These are phyloP conservation scores for Epinephelus malabaricus DNA, from an alignment of 2,797 vertebrate species.

Conservation along the genomic window DNA sequence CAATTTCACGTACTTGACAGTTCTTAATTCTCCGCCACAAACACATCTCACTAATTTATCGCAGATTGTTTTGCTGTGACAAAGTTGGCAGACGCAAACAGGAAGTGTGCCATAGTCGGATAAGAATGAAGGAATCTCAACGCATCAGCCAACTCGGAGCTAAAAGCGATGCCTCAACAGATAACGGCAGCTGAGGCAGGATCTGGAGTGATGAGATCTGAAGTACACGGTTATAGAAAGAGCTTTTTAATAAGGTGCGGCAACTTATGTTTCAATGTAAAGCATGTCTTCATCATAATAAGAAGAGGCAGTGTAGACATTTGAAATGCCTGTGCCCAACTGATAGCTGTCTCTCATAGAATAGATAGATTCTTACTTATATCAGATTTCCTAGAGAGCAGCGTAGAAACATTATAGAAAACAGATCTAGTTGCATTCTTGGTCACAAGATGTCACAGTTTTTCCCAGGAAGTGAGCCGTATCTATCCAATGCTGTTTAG, in stretches of 20 bases:
- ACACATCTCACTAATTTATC: constrained; percentile 58
- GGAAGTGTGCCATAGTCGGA: constrained; percentile 45
- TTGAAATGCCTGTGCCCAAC: neutral
- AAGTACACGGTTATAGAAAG: neutral
- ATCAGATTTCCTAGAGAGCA: neutral
- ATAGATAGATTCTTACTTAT: neutral
- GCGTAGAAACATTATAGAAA: neutral
- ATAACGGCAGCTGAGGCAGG: constrained; percentile 8
- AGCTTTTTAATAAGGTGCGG: constrained; percentile 29
- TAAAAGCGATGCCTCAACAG: constrained; percentile 6
- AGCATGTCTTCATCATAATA: constrained; percentile 11
- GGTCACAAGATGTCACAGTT: neutral
- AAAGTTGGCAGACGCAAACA: constrained; percentile 54
- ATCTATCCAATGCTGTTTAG: neutral
- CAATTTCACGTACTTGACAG: constrained; percentile 49
- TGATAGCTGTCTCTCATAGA: constrained; percentile 4
- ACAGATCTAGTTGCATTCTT: neutral
- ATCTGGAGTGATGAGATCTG: constrained; percentile 10
- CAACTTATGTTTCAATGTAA: neutral
- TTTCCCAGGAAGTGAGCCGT: neutral
- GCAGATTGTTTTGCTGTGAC: constrained; percentile 59
- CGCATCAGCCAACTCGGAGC: constrained; percentile 7
- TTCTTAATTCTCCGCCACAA: constrained; percentile 42
- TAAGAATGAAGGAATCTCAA: constrained; percentile 34
- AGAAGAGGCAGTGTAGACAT: constrained; percentile 8